phyloP scores from a whole-genome alignment of 2,797 vertebrate species.

The Distichodus sexfasciatus region DNA sequence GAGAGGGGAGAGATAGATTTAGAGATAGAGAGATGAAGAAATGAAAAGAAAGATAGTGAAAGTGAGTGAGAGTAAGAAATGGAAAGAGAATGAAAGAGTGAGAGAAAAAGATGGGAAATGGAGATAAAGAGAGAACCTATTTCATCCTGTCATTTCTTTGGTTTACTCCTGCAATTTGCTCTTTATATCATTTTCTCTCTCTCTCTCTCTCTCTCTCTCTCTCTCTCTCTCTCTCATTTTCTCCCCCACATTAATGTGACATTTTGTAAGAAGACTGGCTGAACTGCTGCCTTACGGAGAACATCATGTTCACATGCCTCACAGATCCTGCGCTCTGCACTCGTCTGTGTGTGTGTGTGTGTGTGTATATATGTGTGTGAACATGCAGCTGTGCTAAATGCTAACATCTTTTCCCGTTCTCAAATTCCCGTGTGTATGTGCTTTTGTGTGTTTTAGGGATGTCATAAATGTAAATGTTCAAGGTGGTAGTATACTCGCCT shows the following conservation, averaged over 20 bases:
- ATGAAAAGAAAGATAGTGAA: neutral
- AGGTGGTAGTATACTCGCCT: too few relatives aligned
- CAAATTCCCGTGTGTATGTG: too few relatives aligned
- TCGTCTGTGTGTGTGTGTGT: neutral
- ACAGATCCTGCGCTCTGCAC: conserved; percentile 10
- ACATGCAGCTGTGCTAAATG: too few relatives aligned
- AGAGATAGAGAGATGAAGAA: too few relatives aligned
- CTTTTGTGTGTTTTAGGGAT: too few relatives aligned
- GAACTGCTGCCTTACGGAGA: conserved; percentile 35
- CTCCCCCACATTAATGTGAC: conserved; percentile 42
- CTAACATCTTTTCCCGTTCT: too few relatives aligned
- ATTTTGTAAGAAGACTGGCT: conserved; percentile 36
- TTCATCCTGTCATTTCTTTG: too few relatives aligned
- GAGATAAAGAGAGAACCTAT: neutral
- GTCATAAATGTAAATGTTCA: too few relatives aligned
- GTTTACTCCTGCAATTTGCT: neutral
- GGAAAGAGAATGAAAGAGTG: too few relatives aligned
- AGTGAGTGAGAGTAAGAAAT: too few relatives aligned
- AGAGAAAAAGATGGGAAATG: too few relatives aligned
- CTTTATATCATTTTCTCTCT: conserved; percentile 18
- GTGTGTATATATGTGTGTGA: neutral
- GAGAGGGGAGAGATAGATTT: too few relatives aligned
- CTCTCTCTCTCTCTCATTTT: conserved; percentile 20
- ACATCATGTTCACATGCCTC: conserved; percentile 39
- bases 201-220: conserved; percentile 70